A percentile compares a stretch with the other conserved stretches of the same genome.
phyloP scores from a whole-genome alignment of 2,797 vertebrate species.

The Bovichtus variegatus region DNA sequence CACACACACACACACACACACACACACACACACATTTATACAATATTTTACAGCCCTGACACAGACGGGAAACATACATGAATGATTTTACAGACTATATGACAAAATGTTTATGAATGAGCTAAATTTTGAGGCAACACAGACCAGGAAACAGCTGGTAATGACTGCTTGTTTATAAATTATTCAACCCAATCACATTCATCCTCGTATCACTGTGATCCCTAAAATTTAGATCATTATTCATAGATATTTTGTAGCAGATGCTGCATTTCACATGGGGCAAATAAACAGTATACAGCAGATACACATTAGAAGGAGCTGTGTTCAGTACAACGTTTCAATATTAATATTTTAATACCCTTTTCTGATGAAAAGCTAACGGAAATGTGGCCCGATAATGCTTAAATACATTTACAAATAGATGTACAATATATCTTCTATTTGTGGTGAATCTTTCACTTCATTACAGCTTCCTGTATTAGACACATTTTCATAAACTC shows the following conservation, averaged over 20 bases:
- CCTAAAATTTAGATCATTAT: conserved; percentile 10
- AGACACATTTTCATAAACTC: conserved; percentile 16
- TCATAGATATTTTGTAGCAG: conserved; percentile 23
- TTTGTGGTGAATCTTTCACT: not conserved
- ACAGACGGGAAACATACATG: conserved; percentile 28
- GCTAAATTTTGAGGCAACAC: not conserved
- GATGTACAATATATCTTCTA: not conserved
- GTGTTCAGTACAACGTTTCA: not conserved
- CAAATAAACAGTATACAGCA: not conserved
- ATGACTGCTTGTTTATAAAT: not conserved
- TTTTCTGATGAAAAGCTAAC: not conserved
- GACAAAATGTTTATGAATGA: conserved; percentile 32
- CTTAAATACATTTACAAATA: not conserved
- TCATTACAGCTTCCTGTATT: conserved; percentile 30
- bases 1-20: not conserved
- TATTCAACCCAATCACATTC: conserved; percentile 5
- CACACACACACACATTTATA: conserved; percentile 34
- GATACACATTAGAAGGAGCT: conserved; percentile 8
- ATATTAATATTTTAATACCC: not conserved
- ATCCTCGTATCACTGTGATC: not conserved
- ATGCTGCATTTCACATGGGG: not conserved
- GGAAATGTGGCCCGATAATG: not conserved
- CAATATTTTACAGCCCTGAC: conserved; percentile 52
- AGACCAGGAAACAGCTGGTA: not conserved
- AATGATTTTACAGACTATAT: conserved; percentile 21